Evolutionary conservation across 2,797 vertebrate genomes (phyloP), one percentile per base, ranked within the genome.

Genomic region (Antrozous pallidus): DNA sequence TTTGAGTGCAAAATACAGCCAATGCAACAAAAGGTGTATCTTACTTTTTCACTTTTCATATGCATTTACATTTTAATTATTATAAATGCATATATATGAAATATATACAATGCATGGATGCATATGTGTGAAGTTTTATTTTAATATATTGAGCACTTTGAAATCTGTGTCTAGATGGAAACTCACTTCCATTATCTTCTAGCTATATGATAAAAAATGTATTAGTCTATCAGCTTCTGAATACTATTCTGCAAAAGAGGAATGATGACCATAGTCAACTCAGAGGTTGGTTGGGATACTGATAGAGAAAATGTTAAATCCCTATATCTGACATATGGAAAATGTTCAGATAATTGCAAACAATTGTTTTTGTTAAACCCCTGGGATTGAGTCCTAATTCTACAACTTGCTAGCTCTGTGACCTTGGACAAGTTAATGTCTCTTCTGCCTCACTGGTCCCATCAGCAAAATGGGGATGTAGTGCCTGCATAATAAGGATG

Each of bases 31-130:
- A 58, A 45, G 24, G 0, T 24, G 24, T 0, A 10, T 70, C 13
- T 11, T 77, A 16, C 10, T 70, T 90, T 88, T 87, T 93, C 6
- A 49, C 12, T 80, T 87, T 93, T 36, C 12, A 26, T 47, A 6
- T 65, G 10, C 69, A 16, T 51, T 9, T 42, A 6, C 45, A 16
- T 82, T 63, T 49, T 70, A 49, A 2, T 69, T 75, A 28, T 45
- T 78, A 67, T 20, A 70, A 70, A 94, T 6, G 33, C 14, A 73
- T 4, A 22, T 28, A 71, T 28, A 33, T 56, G 20, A 38, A 33
- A 33, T 42, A 2, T 3, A 36, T 1, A 47, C 26, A 31, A 31
- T 49, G 81, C 4, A n/a, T 8, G 5, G 1, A 63, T 82, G 16
- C 18, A 47, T 33, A 65, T 22, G 40, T 28, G 16, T 38, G 16